Base-by-base conservation (phyloP, 2,113 vertebrate genomes). In the Brienomyrus brachyistius region DNA sequence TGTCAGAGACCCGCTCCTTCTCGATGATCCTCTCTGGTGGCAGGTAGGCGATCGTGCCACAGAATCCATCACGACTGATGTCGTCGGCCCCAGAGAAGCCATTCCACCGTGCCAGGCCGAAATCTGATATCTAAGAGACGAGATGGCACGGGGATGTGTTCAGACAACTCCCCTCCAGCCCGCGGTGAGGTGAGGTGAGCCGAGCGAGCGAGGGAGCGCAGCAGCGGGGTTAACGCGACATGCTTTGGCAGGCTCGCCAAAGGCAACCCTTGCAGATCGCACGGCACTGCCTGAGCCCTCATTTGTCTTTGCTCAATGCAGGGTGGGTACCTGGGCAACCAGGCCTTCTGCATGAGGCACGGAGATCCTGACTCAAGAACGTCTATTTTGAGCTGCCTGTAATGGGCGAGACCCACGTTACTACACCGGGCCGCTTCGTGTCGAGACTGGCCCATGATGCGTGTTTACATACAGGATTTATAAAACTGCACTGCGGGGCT, bases 31-130 rank as follows among this genome's bases (percentile, higher is more conserved):
- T 97, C 92, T 99, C 98, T 0, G 98, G 98, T 0, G 98, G 98
- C 47, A 99, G 97, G 91, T 99, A 99, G 0, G 98, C 98, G 0
- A 99, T 98, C 0, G 98, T 99, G 70, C 98, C 98, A 3, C 98
- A 99, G 91, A 99, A 97, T 10, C 98, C 98, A 0, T 99, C 98
- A 92, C 98, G 96, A 91, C 98, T 99, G 91, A 99, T 97, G 93
- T 99, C 98, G 2, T 99, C 97, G 0, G 97, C 96, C 92, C 97
- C 96, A 10, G 98, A 97, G 92, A 99, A 94, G 23, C 98, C 98
- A 21, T 97, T 98, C 97, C 98, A 99, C 85, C 98, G 97, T n/a
- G 98, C 98, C 92, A 99, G 95, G 66, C 98, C 98, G 85, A 99
- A 99, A 91, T 99, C 98, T 3, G 98, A 99, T 91, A 99, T 99